phyloP scores from a whole-genome alignment of 2,888 invertebrate genomes.

The Zygothrica quintamaculata region DNA sequence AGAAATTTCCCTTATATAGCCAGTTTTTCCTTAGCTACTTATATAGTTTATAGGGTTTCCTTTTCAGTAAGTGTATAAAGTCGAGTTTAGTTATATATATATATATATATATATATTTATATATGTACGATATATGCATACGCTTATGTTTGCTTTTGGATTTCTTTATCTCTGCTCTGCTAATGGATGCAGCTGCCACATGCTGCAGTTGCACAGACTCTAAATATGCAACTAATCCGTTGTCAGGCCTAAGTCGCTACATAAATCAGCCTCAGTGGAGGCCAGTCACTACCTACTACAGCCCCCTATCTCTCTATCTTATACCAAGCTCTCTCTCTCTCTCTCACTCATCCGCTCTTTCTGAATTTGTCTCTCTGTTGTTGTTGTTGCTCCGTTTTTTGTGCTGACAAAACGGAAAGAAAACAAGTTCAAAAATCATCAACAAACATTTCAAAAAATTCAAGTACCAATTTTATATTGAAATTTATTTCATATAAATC shows the following conservation, averaged over 20 bases:
- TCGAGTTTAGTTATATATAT: background rate
- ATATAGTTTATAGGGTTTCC: no score
- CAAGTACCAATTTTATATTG: conserved; percentile 68
- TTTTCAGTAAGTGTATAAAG: conserved; percentile 25
- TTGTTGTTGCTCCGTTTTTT: no score
- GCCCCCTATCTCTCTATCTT: conserved; percentile 27
- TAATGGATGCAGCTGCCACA: conserved; percentile 76
- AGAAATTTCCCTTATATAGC: no score
- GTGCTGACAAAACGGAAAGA: no score
- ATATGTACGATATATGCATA: conserved; percentile 6
- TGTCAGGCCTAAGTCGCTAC: conserved; percentile 70
- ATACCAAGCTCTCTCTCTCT: conserved; percentile 11
- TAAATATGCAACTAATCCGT: conserved; percentile 77
- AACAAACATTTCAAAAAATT: conserved; percentile 62
- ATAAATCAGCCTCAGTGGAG: conserved; percentile 67
- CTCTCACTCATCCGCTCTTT: conserved; percentile 4
- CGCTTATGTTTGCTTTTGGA: conserved; percentile 40
- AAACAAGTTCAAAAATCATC: conserved; percentile 63
- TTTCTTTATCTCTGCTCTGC: conserved; percentile 70
- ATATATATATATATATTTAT: conserved; percentile 1
- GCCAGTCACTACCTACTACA: conserved; percentile 27
- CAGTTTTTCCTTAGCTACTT: no score
- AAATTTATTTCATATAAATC: conserved; percentile 26
- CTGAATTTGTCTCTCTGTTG: conserved; percentile 10
- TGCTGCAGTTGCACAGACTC: conserved; percentile 62